phyloP scores from a whole-genome alignment of 2,888 invertebrate genomes.

The Tiphia femorata region DNA sequence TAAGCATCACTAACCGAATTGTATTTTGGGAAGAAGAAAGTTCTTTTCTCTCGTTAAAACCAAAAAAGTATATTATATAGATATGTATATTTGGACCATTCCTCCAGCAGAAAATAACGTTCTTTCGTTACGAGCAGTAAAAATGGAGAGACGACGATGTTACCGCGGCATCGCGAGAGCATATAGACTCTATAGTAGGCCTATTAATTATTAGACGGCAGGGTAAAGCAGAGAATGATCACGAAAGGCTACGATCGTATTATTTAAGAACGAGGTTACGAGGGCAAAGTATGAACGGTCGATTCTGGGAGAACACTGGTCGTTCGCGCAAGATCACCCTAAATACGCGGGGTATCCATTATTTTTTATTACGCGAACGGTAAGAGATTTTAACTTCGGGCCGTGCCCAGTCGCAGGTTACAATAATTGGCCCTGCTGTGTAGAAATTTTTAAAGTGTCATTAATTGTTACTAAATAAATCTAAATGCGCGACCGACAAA shows the following conservation, averaged over 20 bases:
- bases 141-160: slow-evolving; percentile 46
- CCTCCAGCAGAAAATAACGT: slow-evolving; percentile 66
- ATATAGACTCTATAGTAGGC: slow-evolving; percentile 58
- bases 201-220: slow-evolving; percentile 57
- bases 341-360: neutral
- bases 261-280: slow-evolving; percentile 36
- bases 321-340: neutral
- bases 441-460: slow-evolving; percentile 65
- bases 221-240: slow-evolving; percentile 34
- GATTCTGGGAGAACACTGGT: too few relatives aligned
- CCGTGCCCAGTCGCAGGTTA: slow-evolving; percentile 57
- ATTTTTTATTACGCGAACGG: neutral
- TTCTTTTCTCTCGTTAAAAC: slow-evolving; percentile 69
- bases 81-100: slow-evolving; percentile 69
- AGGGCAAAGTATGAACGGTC: neutral
- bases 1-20: slow-evolving; percentile 64
- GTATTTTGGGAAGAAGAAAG: slow-evolving; percentile 68
- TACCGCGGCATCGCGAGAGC: slow-evolving; percentile 56
- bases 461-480: slow-evolving; percentile 63
- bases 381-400: slow-evolving; percentile 40
- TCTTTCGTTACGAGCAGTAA: slow-evolving; percentile 65
- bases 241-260: slow-evolving; percentile 46
- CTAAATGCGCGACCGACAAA: slow-evolving; percentile 46
- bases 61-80: slow-evolving; percentile 69
- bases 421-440: slow-evolving; percentile 56